Percentiles rank a stretch among this genome's conserved stretches.
phyloP scores from a whole-genome alignment of 2,888 invertebrate species.

The Belgica antarctica region DNA sequence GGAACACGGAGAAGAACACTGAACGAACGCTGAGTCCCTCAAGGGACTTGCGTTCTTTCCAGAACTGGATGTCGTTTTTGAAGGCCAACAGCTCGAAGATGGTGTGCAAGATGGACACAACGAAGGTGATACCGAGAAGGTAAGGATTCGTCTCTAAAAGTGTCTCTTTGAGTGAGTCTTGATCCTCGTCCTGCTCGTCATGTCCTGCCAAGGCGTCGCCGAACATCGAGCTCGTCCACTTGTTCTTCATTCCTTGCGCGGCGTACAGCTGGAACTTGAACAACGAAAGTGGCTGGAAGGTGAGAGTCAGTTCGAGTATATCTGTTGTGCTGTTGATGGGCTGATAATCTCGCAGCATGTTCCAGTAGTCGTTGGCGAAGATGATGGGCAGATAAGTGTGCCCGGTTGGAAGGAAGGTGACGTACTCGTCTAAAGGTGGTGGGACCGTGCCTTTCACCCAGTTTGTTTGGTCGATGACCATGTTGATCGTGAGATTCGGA shows the following conservation, averaged over 20 bases:
- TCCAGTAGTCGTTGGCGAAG: slow-evolving; percentile 96
- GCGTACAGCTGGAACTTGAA: slow-evolving; percentile 99
- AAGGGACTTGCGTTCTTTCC: slow-evolving; percentile 95
- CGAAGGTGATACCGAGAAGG: slow-evolving; percentile 83
- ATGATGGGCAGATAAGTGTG: slow-evolving; percentile 89
- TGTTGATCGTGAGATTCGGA: slow-evolving; percentile 93
- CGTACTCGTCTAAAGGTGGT: slow-evolving; percentile 86
- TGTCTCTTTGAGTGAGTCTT: slow-evolving; percentile 88
- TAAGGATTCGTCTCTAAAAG: slow-evolving; percentile 96
- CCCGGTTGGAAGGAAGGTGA: slow-evolving; percentile 83
- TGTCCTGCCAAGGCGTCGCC: slow-evolving; percentile 65
- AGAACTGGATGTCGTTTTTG: slow-evolving; percentile 99
- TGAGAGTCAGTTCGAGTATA: slow-evolving; percentile 67
- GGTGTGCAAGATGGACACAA: slow-evolving; percentile 92
- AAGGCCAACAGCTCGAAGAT: slow-evolving; percentile 98
- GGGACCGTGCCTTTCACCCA: slow-evolving; percentile 92
- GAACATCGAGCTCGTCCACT: slow-evolving; percentile 67
- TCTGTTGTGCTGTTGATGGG: slow-evolving; percentile 84
- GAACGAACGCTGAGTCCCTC: slow-evolving; percentile 97
- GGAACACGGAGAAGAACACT: slow-evolving; percentile 98
- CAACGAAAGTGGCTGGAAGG: slow-evolving; percentile 86
- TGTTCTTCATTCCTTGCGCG: slow-evolving; percentile 90
- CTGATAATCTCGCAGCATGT: slow-evolving; percentile 90
- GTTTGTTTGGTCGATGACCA: slow-evolving; percentile 92
- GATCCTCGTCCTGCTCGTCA: slow-evolving; percentile 82